Evolutionary conservation across 1,140 invertebrate genomes (phyloP).

Genomic region (Arctopsyche grandis): DNA sequence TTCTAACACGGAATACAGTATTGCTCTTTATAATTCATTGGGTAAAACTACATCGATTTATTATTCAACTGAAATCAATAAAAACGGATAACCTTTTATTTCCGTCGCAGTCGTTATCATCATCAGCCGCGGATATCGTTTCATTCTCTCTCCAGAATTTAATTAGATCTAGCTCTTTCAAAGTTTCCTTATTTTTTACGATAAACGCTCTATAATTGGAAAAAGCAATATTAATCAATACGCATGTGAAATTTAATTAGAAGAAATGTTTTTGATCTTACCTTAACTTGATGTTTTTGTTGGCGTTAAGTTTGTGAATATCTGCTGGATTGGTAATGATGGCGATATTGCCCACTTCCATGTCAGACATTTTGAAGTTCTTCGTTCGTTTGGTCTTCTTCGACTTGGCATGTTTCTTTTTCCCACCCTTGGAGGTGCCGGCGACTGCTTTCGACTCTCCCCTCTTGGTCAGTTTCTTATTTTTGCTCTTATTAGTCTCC

Average conservation of each 20-base stretch:
- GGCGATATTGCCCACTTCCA: slow-evolving; percentile 68
- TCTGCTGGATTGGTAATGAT: slow-evolving; percentile 57
- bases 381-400: slow-evolving; percentile 56
- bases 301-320: slow-evolving; percentile 59
- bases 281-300: slow-evolving; percentile 49
- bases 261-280: slow-evolving; percentile 8
- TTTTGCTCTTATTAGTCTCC: slow-evolving; percentile 70
- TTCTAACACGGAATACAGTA: too few species aligned
- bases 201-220: background rate
- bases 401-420: slow-evolving; percentile 65
- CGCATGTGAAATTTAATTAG: background rate
- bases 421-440: slow-evolving; percentile 63
- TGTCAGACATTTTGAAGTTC: slow-evolving; percentile 69
- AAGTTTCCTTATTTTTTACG: background rate
- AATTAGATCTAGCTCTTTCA: background rate
- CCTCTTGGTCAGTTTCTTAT: slow-evolving; percentile 59
- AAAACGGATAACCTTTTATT: too few species aligned
- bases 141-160: too few species aligned
- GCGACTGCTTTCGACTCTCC: background rate
- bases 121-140: too few species aligned
- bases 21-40: too few species aligned
- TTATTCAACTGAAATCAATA: too few species aligned
- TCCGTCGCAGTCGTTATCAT: too few species aligned
- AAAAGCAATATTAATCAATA: background rate
- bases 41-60: too few species aligned